Percentiles rank a stretch among this genome's conserved stretches.
Conservation (phyloP, 2,113 vertebrate species). For the Amazona guildingii region DNA sequence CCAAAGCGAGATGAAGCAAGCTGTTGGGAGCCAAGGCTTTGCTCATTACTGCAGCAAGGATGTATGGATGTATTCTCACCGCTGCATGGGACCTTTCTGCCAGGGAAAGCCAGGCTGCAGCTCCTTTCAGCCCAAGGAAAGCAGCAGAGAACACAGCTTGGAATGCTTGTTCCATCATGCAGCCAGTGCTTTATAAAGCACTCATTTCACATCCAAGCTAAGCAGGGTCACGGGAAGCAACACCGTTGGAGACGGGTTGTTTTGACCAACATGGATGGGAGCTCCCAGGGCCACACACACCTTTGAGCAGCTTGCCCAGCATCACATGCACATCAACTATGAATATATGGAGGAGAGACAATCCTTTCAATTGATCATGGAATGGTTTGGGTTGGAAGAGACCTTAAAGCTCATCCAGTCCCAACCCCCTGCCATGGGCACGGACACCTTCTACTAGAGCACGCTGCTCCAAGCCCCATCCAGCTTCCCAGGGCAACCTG, state of each 20-base stretch:
- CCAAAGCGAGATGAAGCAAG: not conserved
- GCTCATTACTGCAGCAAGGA: not conserved
- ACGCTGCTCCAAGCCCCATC: not conserved
- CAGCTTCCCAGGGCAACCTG: not conserved
- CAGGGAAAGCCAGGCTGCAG: not conserved
- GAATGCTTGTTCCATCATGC: not conserved
- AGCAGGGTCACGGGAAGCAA: not conserved
- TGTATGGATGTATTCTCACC: not conserved
- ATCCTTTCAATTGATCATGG: not conserved
- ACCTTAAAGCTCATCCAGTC: not conserved
- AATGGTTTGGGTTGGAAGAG: not conserved
- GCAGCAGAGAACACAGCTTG: not conserved
- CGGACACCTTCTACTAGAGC: not conserved
- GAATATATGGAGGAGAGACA: not conserved
- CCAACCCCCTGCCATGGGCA: not conserved
- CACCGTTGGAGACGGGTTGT: not conserved
- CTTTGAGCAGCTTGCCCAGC: not conserved
- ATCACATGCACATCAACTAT: not conserved
- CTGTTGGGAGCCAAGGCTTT: not conserved
- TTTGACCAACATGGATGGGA: not conserved
- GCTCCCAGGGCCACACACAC: not conserved
- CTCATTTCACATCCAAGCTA: accelerated
- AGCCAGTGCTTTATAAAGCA: not conserved
- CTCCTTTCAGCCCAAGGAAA: not conserved
- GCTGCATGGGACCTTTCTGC: not conserved